Base-by-base conservation (phyloP, 2,888 invertebrate species). In the Sinelater perroti region DNA sequence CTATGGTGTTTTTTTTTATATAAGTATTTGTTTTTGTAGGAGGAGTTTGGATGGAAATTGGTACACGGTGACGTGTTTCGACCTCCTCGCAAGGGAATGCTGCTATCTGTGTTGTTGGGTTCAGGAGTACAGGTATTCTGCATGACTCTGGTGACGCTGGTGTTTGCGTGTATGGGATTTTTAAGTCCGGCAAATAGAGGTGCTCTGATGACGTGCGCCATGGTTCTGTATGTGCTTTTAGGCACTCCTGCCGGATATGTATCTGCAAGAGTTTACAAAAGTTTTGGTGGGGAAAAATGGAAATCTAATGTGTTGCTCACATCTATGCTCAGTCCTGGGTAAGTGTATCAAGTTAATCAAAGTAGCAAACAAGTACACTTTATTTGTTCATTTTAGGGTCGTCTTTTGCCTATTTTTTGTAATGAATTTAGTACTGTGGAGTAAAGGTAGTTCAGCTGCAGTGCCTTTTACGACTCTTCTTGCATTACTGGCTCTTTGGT, bases 151-250 rank as follows among this genome's bases (percentile, higher is more conserved):
- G 91, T 98, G 46, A 98, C 98, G 0, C 80, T 99, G 55, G 96
- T 93, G 10, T 98, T 99, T 80, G 99, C 99, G n/a, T 98, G 98
- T 77, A 85, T 99, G 63, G 99, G 99, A 50, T 99, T 99, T 81
- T 83, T 99, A 53, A 98, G 97, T 6, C 99, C 99, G 0, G 98
- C 98, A 2, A 98, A 99, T 80, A 88, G 99, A 71, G 99, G 99
- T 5, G 96, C 97, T 0, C 80, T 99, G 58, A 99, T 99, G 97
- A 99, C 98, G 1, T 98, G 97, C 76, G 91, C 96, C 17, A 87
- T 99, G 84, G 93, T 98, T 1, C 85, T 97, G 61, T 99, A 93
- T 81, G 98, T 98, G n/a, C 87, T 97, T 63, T 85, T 99, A 21
- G 98, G 98, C 7, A 95, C 96, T 0, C 95, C 94, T 1, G 97